Percentiles rank a stretch among this genome's conserved stretches.
Evolutionary conservation across 2,888 invertebrate genomes (phyloP).

Genomic region (Acrobasis consociella): DNA sequence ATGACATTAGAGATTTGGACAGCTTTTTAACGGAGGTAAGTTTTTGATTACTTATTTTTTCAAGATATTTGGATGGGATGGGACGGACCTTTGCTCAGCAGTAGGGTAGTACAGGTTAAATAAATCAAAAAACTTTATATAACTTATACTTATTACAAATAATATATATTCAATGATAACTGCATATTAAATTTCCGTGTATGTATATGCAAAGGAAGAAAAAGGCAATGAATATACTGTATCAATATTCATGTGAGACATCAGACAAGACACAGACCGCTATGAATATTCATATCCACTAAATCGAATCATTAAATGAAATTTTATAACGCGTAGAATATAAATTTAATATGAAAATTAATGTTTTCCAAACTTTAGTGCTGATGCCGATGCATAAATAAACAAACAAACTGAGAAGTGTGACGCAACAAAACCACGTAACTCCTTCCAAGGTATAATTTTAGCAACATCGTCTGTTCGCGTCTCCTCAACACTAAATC

Average conservation of each 20-base stretch:
- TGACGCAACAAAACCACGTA: neutral
- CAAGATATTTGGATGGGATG: neutral
- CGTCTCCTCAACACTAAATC: conserved; percentile 11
- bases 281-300: neutral
- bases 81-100: neutral
- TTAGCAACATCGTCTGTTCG: conserved; percentile 5
- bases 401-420: neutral
- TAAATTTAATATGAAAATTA: neutral
- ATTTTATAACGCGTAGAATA: neutral
- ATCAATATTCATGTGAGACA: neutral
- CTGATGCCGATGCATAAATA: neutral
- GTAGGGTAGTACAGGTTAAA: too few relatives aligned
- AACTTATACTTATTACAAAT: too few relatives aligned
- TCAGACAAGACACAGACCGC: neutral
- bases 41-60: neutral
- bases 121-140: too few relatives aligned
- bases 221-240: neutral
- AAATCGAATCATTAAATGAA: neutral
- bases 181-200: neutral
- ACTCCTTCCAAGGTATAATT: neutral
- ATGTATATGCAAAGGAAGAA: too few relatives aligned
- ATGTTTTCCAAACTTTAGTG: neutral
- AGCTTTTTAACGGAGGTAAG: conserved; percentile 89
- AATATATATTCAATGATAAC: neutral
- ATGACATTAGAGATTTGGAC: conserved; percentile 91